Conservation (phyloP, 2,888 invertebrate species). For the Tenthredo scrophulariae region DNA sequence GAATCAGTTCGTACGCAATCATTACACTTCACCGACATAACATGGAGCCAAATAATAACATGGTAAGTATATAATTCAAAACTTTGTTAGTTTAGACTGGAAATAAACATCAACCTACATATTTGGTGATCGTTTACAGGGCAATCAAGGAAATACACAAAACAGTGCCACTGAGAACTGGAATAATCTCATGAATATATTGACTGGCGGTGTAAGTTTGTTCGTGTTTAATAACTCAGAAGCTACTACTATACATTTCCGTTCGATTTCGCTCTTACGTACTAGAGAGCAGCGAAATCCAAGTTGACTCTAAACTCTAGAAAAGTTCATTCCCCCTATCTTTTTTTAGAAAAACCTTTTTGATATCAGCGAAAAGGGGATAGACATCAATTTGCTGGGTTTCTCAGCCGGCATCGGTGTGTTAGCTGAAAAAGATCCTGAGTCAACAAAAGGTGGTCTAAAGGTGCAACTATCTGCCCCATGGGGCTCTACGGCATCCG, state of each 20-base stretch:
- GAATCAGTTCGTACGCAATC: not conserved
- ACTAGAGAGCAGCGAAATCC: too few species aligned
- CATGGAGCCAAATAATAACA: conserved; percentile 22
- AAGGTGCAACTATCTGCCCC: conserved; percentile 39
- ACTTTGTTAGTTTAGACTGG: not conserved
- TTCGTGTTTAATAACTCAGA: not conserved
- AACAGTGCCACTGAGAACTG: not conserved
- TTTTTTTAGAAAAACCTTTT: conserved; percentile 31
- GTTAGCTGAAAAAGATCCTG: not conserved
- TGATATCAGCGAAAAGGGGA: conserved; percentile 28
- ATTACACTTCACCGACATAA: not conserved
- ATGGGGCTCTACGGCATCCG: conserved; percentile 38
- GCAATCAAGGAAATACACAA: not conserved
- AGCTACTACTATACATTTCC: not conserved
- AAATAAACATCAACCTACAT: not conserved
- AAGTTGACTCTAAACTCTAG: not conserved
- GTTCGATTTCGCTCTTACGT: not conserved
- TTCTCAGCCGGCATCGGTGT: conserved; percentile 36
- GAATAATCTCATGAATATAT: not conserved
- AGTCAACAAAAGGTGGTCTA: not conserved
- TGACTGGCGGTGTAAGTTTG: conserved; percentile 36
- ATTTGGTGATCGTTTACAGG: not conserved
- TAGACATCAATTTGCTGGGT: conserved; percentile 38
- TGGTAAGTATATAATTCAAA: conserved; percentile 11
- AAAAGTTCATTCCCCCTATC: not conserved